phyloP scores from a whole-genome alignment of 2,797 vertebrate species.

The Rhabdophis nuchalis region DNA sequence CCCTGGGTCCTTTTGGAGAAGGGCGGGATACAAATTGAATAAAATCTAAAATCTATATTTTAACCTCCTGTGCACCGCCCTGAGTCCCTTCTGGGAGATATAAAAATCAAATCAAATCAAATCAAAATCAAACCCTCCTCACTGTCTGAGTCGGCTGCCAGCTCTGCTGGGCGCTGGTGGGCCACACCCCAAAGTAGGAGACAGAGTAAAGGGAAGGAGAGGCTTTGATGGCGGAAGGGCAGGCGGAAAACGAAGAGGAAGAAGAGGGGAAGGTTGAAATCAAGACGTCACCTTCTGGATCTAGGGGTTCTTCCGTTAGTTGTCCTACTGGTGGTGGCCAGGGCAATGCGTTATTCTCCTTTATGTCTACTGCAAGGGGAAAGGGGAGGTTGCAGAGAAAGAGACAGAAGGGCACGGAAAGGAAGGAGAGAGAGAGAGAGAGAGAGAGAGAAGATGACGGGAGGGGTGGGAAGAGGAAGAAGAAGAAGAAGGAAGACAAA shows the following conservation, averaged over 20 bases:
- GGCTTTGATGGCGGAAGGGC: background rate
- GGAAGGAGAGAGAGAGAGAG: background rate
- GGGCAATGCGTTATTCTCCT: constrained; percentile 72
- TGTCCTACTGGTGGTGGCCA: constrained; percentile 77
- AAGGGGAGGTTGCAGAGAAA: background rate
- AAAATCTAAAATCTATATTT: too few relatives aligned
- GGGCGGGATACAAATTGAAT: too few relatives aligned
- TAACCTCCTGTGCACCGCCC: too few relatives aligned
- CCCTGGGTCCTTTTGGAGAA: too few relatives aligned
- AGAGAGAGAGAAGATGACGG: background rate
- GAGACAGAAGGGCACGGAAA: too few relatives aligned
- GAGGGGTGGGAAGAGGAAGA: background rate
- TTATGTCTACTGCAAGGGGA: constrained; percentile 64
- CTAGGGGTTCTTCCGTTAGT: constrained; percentile 63
- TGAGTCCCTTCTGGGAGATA: too few relatives aligned
- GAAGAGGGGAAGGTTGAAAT: background rate
- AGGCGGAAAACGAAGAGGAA: background rate
- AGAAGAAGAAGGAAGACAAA: constrained; percentile 29
- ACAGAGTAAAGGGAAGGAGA: background rate
- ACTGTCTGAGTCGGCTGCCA: too few relatives aligned
- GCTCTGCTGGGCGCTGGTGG: too few relatives aligned
- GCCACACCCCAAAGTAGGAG: too few relatives aligned
- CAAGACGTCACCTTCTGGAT: constrained; percentile 76
- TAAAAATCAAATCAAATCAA: too few relatives aligned
- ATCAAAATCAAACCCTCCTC: too few relatives aligned